Evolutionary conservation across 2,888 invertebrate species (phyloP).

Genomic region (Platynereis dumerilii): DNA sequence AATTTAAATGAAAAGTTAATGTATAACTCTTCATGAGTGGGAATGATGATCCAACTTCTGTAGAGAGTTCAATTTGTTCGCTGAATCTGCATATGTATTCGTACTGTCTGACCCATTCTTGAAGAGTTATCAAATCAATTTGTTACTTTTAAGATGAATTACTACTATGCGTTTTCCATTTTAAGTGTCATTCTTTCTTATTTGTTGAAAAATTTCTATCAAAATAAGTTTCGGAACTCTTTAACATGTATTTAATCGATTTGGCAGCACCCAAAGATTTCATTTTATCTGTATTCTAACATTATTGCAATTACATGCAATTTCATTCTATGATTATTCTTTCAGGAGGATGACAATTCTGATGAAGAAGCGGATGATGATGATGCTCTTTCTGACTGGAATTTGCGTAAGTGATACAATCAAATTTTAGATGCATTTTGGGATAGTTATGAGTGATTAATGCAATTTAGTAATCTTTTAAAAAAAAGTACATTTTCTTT

Average conservation of each 20-base stretch:
- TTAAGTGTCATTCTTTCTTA: no score
- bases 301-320: no score
- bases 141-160: neutral
- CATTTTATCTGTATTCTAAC: no score
- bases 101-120: conserved; percentile 21
- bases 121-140: neutral
- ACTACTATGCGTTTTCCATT: neutral
- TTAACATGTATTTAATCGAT: no score
- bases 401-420: conserved; percentile 71
- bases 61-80: neutral
- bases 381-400: conserved; percentile 94
- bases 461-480: no score
- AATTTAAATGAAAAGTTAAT: no score
- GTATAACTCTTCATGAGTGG: neutral
- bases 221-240: no score
- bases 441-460: no score
- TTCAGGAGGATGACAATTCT: conserved; percentile 53
- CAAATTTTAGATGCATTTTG: no score
- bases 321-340: conserved; percentile 43
- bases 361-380: conserved; percentile 81
- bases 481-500: no score
- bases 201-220: no score
- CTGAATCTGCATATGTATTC: conserved; percentile 13
- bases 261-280: no score
- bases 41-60: conserved; percentile 1